Evolutionary conservation across 2,797 vertebrate genomes (phyloP), one percentile per base, ranked within the genome.

Genomic region (Remorina albescens): DNA sequence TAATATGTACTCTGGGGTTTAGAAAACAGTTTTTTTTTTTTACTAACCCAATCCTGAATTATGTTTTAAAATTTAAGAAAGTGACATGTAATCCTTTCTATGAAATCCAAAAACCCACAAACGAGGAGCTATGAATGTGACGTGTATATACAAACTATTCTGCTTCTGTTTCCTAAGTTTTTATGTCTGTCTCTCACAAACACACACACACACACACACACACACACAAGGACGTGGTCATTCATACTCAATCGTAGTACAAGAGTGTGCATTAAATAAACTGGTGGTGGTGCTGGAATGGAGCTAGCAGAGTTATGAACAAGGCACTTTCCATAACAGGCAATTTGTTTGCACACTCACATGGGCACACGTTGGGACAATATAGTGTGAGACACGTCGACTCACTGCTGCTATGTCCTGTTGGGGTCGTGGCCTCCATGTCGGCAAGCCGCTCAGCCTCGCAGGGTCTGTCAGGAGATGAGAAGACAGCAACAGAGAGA

Each of bases 321-420:
- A 61, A 30, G 39, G 66, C n/a, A 66, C 37, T 57, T 57, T 49
- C 54, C 42, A 54, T 19, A 64, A 5, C 53, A 57, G 42, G 54
- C 26, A 51, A 54, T 18, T 47, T 59, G 53, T 74, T 74, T 69
- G 37, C 53, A 25, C 56, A 32, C 19, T 30, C 53, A 53, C 26
- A 50, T 42, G 70, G 25, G 56, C 51, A 62, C 37, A 69, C 55
- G 57, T 10, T 16, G 39, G 34, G 54, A 71, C 73, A 59, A 57
- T 46, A 53, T 57, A 56, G 53, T 61, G 73, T 67, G 76, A 72
- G 68, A 75, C 69, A 47, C n/a, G 54, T 61, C 50, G 63, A 87
- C 83, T 89, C 87, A 82, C 83, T 88, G 81, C 86, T 51, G 74
- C 70, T 30, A 77, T n/a, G 67, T 86, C 76, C 73, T 41, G 71